Base-by-base conservation (phyloP, 1,140 invertebrate species). In the Caenorhabditis brenneri region DNA sequence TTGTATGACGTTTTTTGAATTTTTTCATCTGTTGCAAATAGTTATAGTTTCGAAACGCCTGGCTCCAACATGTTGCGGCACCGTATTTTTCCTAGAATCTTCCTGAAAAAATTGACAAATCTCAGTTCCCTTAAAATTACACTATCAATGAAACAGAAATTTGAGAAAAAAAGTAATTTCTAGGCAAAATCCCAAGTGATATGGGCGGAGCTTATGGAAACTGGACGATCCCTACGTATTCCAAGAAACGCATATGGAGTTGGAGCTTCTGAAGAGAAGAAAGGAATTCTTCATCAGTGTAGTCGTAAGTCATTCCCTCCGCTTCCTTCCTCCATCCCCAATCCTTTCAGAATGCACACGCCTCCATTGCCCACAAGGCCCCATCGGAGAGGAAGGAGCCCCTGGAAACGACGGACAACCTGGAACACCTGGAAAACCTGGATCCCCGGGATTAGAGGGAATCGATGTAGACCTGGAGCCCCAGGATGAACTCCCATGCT, bases 351-450 rank as follows among this genome's bases (percentile, higher is more conserved):
- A 82, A 24, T 82, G 81, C 19, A 82, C 81, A 12, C 81, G 81
- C 7, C 81, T 82, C n/a, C 81, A 82, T 46, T 82, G 81, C 22
- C 81, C 81, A 12, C 39, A 42, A 29, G 81, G 81, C 27, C 39
- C 55, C 0, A 74, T 82, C n/a, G 81, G 81, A 82, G 81, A 82
- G 42, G 80, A 85, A 60, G 84, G 84, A 51, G 12, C 74, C n/a
- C 84, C 84, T 31, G 84, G 84, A 74, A 65, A 46, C 19, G 84
- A 85, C 27, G 84, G 84, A 22, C 42, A 85, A 39, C 84, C 84
- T 0, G 84, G 84, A 49, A 53, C 48, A 27, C 60, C 60, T 60
- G 79, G 79, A 46, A 85, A 78, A 22, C 79, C 80, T n/a, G 58
- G 80, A 48, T 53, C 46, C 22, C 84, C 84, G 27, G 84, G 81